Base-by-base conservation (phyloP, 2,888 invertebrate genomes). In the Ophion costatus region DNA sequence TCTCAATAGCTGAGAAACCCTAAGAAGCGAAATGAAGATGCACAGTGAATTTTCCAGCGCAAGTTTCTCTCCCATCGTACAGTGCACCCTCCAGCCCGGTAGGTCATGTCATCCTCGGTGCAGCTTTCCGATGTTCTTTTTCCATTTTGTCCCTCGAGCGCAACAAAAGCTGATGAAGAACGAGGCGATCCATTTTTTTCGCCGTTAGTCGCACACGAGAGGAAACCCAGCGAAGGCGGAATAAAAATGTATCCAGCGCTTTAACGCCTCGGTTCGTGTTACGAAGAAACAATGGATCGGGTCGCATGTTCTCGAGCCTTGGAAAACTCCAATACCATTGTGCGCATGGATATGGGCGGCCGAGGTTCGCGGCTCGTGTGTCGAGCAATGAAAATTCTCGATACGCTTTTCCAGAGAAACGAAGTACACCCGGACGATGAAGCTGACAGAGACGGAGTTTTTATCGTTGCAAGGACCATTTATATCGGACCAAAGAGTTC, bases 391-490 rank as follows among this genome's bases (percentile, higher is more conserved):
- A 74, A 75, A 76, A 74, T 78, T 69, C 66, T 45, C 67, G 42
- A 67, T 67, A 66, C 66, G 64, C 33, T 59, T 70, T 61, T 17
- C 17, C 14, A 51, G 63, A 17, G 66, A 42, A 84, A 79, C 33
- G 70, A 79, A 78, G 74, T 74, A 70, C 14, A 33, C 24, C 33
- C 22, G 63, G 59, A 71, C 42, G 71, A 70, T 38, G 38, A 38
- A 64, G 71, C 79, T 79, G 45, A 29, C 24, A 73, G 71, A 63
- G 71, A 71, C 82, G 17, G 61, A 80, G 57, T 82, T 85, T 82
- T 85, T 78, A 76, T 82, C 82, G 75, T 67, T 82, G 79, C 79
- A 80, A 73, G 82, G 76, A 85, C 76, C 82, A 82, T 82, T 85
- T 79, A 85, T 75, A 82, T 82, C 75, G 78, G 61, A 75, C 82